A percentile compares a stretch with the other conserved stretches of the same genome.
These are phyloP conservation scores for Perodicticus potto DNA, from an alignment of 2,797 vertebrate genomes.

Conservation along the genomic window DNA sequence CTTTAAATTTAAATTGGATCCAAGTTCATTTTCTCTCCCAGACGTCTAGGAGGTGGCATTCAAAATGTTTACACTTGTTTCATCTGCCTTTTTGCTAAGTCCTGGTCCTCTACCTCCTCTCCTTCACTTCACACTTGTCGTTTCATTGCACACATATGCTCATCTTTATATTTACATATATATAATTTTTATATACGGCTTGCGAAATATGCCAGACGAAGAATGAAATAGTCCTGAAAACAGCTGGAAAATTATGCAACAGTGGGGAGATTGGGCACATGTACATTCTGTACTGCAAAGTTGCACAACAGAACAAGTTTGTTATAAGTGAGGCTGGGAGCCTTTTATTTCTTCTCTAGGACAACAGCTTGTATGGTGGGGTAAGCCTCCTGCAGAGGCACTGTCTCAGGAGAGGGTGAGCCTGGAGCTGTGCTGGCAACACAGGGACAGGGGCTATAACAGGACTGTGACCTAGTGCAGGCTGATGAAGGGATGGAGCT, in stretches of 20 bases:
- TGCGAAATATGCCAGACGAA: slow-evolving; percentile 84
- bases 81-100: slow-evolving; percentile 69
- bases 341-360: slow-evolving; percentile 49
- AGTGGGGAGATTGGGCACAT: slow-evolving; percentile 83
- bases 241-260: slow-evolving; percentile 88
- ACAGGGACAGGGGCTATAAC: background rate
- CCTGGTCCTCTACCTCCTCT: slow-evolving; percentile 56
- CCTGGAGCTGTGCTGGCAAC: background rate
- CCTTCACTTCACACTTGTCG: slow-evolving; percentile 48
- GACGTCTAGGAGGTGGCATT: slow-evolving; percentile 70
- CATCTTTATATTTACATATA: slow-evolving; percentile 71
- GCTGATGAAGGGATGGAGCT: no score
- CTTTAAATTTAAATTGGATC: slow-evolving; percentile 19
- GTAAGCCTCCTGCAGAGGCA: slow-evolving; percentile 37
- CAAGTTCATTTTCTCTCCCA: slow-evolving; percentile 62
- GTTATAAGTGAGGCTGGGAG: slow-evolving; percentile 61
- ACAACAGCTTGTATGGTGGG: slow-evolving; percentile 65
- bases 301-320: slow-evolving; percentile 82
- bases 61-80: slow-evolving; percentile 80
- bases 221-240: slow-evolving; percentile 83
- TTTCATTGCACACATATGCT: slow-evolving; percentile 73
- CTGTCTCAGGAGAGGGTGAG: background rate
- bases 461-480: background rate
- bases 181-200: slow-evolving; percentile 75
- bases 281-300: slow-evolving; percentile 82